These are phyloP conservation scores for Sphinx pinastri DNA, from an alignment of 2,888 invertebrate species.

Conservation along the genomic window DNA sequence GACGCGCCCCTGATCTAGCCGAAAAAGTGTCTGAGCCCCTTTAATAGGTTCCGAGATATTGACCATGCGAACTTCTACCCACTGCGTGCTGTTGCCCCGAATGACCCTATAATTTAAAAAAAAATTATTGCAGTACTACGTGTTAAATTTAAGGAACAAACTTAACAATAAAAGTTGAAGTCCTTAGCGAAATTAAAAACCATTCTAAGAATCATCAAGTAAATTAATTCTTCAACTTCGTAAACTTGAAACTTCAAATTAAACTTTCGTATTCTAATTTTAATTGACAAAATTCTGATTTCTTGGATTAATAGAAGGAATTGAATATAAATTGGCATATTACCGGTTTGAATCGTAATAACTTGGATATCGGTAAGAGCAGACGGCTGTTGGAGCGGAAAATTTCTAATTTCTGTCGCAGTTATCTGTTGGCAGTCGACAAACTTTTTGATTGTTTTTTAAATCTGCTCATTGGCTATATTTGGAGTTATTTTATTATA, in stretches of 20 bases:
- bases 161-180: neutral
- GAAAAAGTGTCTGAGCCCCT: no score
- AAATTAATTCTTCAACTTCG: neutral
- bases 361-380: conserved; percentile 47
- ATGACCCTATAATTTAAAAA: no score
- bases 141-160: neutral
- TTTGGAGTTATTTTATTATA: neutral
- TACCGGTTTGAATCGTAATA: conserved; percentile 41
- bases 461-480: neutral
- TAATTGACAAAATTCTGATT: conserved; percentile 21
- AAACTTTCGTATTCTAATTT: conserved; percentile 3
- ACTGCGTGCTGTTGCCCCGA: no score
- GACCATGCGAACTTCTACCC: no score
- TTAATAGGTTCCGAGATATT: no score
- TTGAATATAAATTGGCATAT: conserved; percentile 43
- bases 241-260: neutral
- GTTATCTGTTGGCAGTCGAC: neutral
- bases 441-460: conserved; percentile 22
- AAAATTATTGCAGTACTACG: no score
- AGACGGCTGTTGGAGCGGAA: conserved; percentile 50
- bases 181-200: no score
- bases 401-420: conserved; percentile 59
- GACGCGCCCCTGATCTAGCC: no score
- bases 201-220: no score
- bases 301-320: conserved; percentile 25